Evolutionary conservation across 2,797 vertebrate species (phyloP).

Genomic region (Garrulus glandarius): DNA sequence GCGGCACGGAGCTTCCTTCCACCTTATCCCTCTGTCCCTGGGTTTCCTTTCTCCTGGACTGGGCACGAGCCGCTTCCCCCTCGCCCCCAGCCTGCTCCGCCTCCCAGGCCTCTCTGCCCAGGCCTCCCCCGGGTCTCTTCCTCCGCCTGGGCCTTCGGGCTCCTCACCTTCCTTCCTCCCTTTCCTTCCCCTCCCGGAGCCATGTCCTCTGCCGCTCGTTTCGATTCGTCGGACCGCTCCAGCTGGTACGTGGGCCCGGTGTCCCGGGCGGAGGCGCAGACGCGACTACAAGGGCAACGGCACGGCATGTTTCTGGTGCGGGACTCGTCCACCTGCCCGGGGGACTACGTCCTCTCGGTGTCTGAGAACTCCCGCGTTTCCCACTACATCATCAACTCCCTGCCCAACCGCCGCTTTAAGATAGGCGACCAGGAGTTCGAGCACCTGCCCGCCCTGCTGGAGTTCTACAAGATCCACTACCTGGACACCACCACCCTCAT

Average conservation of each 20-base stretch:
- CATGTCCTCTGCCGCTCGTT: conserved; percentile 91
- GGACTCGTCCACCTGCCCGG: conserved; percentile 96
- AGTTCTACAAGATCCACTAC: conserved; percentile 99
- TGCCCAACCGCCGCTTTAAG: conserved; percentile 94
- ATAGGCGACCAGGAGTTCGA: conserved; percentile 98
- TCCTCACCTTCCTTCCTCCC: neutral
- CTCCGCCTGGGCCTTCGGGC: conserved; percentile 4
- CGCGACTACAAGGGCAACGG: conserved; percentile 90
- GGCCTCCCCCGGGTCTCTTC: neutral
- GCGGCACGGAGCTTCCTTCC: neutral
- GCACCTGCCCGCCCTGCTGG: conserved; percentile 90
- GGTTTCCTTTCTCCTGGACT: neutral
- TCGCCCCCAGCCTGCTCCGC: neutral
- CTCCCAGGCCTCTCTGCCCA: conserved; percentile 1
- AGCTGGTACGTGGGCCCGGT: conserved; percentile 96
- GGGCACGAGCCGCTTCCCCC: neutral
- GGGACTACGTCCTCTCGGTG: conserved; percentile 96
- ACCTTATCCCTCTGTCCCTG: neutral
- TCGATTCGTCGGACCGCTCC: conserved; percentile 92
- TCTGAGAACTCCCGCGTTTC: conserved; percentile 97
- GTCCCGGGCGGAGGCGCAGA: conserved; percentile 92
- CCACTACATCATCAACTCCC: conserved; percentile 98
- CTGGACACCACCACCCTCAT: conserved; percentile 98
- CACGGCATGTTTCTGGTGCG: conserved; percentile 95
- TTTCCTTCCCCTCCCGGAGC: neutral